Evolutionary conservation across 2,888 invertebrate genomes (phyloP).

Genomic region (Nomada hirtipes): DNA sequence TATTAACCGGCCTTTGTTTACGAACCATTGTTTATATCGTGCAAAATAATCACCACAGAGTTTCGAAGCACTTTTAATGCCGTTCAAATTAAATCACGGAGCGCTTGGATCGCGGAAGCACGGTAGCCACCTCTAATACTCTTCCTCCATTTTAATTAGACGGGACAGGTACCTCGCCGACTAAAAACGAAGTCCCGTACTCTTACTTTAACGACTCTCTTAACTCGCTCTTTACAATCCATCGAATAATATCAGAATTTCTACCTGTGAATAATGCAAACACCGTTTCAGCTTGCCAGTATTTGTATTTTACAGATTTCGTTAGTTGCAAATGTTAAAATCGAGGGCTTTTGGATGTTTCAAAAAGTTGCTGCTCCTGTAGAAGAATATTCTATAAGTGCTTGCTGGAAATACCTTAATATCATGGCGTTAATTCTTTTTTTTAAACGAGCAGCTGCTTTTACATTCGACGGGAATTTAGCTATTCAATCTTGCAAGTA

Average conservation of each 20-base stretch:
- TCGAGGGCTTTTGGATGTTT: too few species aligned
- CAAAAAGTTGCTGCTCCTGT: background rate
- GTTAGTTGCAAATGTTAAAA: background rate
- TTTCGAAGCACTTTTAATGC: background rate
- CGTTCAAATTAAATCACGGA: background rate
- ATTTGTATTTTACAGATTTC: background rate
- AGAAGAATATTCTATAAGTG: background rate
- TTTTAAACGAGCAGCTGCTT: too few species aligned
- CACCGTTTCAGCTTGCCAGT: background rate
- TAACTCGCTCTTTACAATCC: background rate
- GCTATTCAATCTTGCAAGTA: background rate
- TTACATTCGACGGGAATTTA: background rate
- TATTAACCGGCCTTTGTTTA: too few species aligned
- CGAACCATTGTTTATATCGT: background rate
- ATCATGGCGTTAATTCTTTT: background rate
- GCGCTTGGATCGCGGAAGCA: slow-evolving; percentile 46
- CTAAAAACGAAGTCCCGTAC: slow-evolving; percentile 41
- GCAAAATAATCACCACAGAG: slow-evolving; percentile 5
- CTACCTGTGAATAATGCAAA: background rate
- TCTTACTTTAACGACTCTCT: background rate
- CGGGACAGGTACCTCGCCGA: background rate
- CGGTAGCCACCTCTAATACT: slow-evolving; percentile 28
- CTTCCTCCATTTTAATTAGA: slow-evolving; percentile 51
- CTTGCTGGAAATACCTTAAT: background rate
- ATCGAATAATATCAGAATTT: background rate